phyloP scores from a whole-genome alignment of 2,113 vertebrate species.

The Cromileptes altivelis region DNA sequence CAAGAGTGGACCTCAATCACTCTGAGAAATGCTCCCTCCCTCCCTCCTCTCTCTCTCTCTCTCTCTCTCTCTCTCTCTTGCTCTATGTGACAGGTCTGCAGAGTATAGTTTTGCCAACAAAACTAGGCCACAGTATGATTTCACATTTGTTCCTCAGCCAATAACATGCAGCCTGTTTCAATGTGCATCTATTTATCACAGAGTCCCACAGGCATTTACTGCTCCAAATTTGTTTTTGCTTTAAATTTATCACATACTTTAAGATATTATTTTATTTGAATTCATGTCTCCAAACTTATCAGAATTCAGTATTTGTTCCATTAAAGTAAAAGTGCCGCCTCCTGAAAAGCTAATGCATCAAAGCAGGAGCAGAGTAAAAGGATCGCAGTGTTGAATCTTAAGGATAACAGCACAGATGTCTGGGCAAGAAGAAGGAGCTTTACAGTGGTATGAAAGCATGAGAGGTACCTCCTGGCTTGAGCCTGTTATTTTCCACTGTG shows the following conservation, averaged over 20 bases:
- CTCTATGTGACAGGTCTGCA: constrained; percentile 47
- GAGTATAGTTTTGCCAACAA: constrained; percentile 50
- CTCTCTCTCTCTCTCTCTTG: not conserved
- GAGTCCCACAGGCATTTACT: constrained; percentile 3
- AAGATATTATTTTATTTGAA: constrained; percentile 7
- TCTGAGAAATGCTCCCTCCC: constrained; percentile 41
- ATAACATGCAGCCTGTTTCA: constrained; percentile 51
- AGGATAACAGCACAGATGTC: constrained; percentile 51
- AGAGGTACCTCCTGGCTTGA: constrained; percentile 61
- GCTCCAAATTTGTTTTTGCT: constrained; percentile 57
- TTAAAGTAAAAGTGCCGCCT: constrained; percentile 6
- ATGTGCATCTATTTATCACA: constrained; percentile 58
- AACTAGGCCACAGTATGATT: constrained; percentile 70
- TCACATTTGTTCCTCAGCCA: constrained; percentile 65
- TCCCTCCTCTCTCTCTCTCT: not conserved
- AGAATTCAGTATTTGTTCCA: constrained; percentile 20
- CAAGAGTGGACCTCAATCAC: constrained; percentile 55
- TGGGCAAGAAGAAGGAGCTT: constrained; percentile 31
- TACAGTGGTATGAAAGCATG: constrained; percentile 37
- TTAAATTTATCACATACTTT: constrained; percentile 71
- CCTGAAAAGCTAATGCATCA: constrained; percentile 11
- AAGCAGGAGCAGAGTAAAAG: not conserved
- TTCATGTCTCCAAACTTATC: constrained; percentile 13
- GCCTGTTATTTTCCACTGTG: constrained; percentile 70
- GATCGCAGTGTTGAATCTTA: constrained; percentile 23